A percentile compares a stretch with the other conserved stretches of the same genome.
Conservation (phyloP, 2,888 invertebrate species). For the Dryococelus australis region DNA sequence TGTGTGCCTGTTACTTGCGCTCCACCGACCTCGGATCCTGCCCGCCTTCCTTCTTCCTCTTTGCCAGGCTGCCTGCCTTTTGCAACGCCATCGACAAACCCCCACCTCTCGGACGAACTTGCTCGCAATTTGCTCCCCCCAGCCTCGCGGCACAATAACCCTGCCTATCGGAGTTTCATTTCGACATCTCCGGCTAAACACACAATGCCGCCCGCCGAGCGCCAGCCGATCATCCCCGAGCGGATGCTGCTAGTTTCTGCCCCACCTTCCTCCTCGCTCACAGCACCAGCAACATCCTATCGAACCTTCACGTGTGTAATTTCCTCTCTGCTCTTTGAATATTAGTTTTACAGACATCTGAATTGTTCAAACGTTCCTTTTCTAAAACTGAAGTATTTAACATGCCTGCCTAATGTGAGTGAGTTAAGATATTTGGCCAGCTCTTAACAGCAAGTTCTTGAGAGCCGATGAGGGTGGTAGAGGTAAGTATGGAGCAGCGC, state of each 20-base stretch:
- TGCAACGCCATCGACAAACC: background rate
- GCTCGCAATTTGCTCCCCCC: background rate
- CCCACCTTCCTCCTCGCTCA: background rate
- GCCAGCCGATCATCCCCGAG: background rate
- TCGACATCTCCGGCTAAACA: constrained; percentile 16
- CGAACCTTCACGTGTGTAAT: too few species aligned
- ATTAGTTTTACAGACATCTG: too few species aligned
- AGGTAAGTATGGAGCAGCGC: too few species aligned
- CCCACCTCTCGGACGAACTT: background rate
- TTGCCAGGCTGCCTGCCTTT: too few species aligned
- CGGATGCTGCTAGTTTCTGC: background rate
- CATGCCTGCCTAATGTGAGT: too few species aligned
- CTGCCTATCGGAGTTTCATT: background rate
- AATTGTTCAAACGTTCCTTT: too few species aligned
- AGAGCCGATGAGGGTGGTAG: too few species aligned
- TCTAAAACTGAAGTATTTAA: too few species aligned
- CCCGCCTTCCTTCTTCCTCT: background rate
- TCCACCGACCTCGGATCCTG: background rate
- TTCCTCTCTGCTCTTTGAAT: too few species aligned
- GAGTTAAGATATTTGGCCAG: too few species aligned
- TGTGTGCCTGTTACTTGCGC: constrained; percentile 5
- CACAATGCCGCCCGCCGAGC: background rate
- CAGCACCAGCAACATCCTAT: background rate
- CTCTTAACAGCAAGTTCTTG: too few species aligned
- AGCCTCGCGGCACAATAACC: too few species aligned